Percentiles rank a stretch among this genome's conserved stretches.
phyloP scores from a whole-genome alignment of 1,140 invertebrate species.

The Hycleus phaleratus region DNA sequence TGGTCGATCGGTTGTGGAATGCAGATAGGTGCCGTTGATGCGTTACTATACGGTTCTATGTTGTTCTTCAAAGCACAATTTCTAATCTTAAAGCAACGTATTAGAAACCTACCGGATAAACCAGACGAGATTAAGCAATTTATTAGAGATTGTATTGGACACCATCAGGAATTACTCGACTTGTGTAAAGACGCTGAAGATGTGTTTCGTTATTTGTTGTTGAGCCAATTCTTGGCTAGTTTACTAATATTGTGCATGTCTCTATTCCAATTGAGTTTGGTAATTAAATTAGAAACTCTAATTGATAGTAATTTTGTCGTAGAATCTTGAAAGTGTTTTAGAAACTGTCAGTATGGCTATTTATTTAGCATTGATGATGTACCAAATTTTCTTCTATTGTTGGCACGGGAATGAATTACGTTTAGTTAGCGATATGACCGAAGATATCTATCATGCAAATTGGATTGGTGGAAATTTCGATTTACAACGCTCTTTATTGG shows the following conservation, averaged over 20 bases:
- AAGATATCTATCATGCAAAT: conserved; percentile 19
- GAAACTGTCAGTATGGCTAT: conserved; percentile 13
- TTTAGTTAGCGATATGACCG: conserved; percentile 19
- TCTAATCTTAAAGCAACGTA: conserved; percentile 9
- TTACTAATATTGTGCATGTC: conserved; percentile 17
- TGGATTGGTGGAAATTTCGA: conserved; percentile 24
- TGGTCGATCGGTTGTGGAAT: conserved; percentile 4
- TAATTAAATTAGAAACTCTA: not conserved
- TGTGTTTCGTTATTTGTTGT: conserved; percentile 10
- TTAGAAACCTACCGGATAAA: not conserved
- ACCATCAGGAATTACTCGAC: conserved; percentile 17
- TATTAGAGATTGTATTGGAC: not conserved
- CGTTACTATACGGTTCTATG: conserved; percentile 13
- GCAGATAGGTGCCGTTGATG: conserved; percentile 14
- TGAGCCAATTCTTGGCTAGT: conserved; percentile 18
- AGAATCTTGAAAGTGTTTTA: not conserved
- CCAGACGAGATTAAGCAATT: not conserved
- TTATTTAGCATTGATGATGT: conserved; percentile 16
- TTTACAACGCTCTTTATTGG: conserved; percentile 38
- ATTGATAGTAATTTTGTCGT: not conserved
- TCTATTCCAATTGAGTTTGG: conserved; percentile 19
- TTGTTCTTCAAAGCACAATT: conserved; percentile 17
- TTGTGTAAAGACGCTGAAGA: conserved; percentile 13
- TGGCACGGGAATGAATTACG: conserved; percentile 19
- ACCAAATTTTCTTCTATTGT: conserved; percentile 19